Evolutionary conservation across 1,140 invertebrate species (phyloP).

Genomic region (Drosophila pallidifrons): DNA sequence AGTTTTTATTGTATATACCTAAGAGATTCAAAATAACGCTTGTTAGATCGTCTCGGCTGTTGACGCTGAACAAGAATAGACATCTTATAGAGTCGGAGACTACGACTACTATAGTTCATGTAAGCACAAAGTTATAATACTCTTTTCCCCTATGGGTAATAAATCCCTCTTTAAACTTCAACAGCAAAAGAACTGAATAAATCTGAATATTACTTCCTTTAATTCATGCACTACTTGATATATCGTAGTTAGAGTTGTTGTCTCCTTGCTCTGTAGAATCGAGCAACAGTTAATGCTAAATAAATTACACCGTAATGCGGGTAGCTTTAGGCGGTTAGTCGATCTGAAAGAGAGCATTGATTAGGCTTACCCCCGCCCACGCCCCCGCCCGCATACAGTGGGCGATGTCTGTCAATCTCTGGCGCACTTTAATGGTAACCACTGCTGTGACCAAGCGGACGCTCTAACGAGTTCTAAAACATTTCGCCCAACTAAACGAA

Average conservation of each 20-base stretch:
- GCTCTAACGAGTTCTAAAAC: slow-evolving; percentile 79
- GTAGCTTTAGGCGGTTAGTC: slow-evolving; percentile 31
- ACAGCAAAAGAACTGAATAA: background rate
- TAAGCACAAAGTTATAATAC: no score
- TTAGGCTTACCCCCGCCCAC: slow-evolving; percentile 24
- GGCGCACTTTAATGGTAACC: slow-evolving; percentile 24
- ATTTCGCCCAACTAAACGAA: slow-evolving; percentile 81
- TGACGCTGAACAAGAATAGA: no score
- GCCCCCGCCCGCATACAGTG: background rate
- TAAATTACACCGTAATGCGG: slow-evolving; percentile 66
- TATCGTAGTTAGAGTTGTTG: background rate
- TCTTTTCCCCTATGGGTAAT: background rate
- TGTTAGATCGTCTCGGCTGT: no score
- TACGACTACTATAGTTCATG: no score
- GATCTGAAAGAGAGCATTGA: slow-evolving; percentile 55
- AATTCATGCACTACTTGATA: background rate
- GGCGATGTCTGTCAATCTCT: slow-evolving; percentile 56
- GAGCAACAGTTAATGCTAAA: slow-evolving; percentile 70
- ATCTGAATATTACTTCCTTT: no score
- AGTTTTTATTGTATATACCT: no score
- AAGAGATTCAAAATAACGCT: no score
- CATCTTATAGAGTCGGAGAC: no score
- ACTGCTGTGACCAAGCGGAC: slow-evolving; percentile 37
- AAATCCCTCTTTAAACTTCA: background rate
- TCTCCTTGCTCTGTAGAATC: slow-evolving; percentile 2